A percentile compares a stretch with the other conserved stretches of the same genome.
Evolutionary conservation across 1,140 invertebrate species (phyloP).

Genomic region (Anoplolepis gracilipes): DNA sequence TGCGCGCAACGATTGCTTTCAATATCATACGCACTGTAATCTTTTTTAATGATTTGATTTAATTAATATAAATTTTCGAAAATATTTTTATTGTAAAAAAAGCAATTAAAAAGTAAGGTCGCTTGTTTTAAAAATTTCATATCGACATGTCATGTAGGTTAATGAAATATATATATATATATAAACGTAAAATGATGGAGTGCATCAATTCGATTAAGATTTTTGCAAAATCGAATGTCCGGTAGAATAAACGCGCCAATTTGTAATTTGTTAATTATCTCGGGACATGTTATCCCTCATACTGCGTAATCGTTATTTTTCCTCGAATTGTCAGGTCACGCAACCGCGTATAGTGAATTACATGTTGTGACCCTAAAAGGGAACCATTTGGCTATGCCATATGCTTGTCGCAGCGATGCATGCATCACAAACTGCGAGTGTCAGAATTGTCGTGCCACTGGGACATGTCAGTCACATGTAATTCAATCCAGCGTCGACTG

Average conservation of each 20-base stretch:
- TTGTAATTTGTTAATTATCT: slow-evolving; percentile 55
- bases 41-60: background rate
- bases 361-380: slow-evolving; percentile 48
- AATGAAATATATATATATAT: no score
- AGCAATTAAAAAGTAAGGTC: background rate
- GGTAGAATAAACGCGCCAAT: slow-evolving; percentile 11
- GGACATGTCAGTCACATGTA: slow-evolving; percentile 60
- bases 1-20: background rate
- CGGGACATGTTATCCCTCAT: slow-evolving; percentile 23
- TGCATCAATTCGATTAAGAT: background rate
- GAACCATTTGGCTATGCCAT: slow-evolving; percentile 49
- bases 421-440: slow-evolving; percentile 60
- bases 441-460: slow-evolving; percentile 57
- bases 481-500: slow-evolving; percentile 55
- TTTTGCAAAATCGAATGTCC: slow-evolving; percentile 8
- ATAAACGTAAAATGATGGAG: background rate
- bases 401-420: slow-evolving; percentile 54
- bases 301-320: slow-evolving; percentile 43
- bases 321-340: slow-evolving; percentile 41
- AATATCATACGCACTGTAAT: background rate
- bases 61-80: no score
- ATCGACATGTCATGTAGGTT: background rate
- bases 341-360: slow-evolving; percentile 44
- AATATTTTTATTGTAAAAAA: background rate
- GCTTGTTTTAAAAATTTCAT: background rate